A percentile compares a stretch with the other conserved stretches of the same genome.
Conservation (phyloP, 2,888 invertebrate genomes). For the Anthrax anthrax region DNA sequence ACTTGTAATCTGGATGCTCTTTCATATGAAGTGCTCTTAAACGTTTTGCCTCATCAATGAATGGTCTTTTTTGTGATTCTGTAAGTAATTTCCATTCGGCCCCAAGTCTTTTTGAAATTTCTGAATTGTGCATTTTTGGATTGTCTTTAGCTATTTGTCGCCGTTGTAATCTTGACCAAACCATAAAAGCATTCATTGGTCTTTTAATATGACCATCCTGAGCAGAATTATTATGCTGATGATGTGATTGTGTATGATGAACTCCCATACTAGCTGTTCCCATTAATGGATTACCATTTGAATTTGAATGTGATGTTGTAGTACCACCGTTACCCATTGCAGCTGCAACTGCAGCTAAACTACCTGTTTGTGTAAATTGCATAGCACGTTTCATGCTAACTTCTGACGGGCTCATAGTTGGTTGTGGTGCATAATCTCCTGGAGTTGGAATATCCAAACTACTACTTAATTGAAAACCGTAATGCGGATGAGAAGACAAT, state of each 20-base stretch:
- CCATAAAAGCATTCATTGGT: constrained; percentile 98
- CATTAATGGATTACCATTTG: constrained; percentile 21
- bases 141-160: constrained; percentile 88
- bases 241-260: constrained; percentile 26
- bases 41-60: constrained; percentile 89
- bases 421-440: constrained; percentile 30
- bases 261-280: constrained; percentile 27
- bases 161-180: constrained; percentile 81
- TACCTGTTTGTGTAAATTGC: constrained; percentile 30
- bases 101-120: constrained; percentile 81
- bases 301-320: constrained; percentile 23
- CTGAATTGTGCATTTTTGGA: constrained; percentile 83
- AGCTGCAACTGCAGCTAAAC: constrained; percentile 27
- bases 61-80: constrained; percentile 79
- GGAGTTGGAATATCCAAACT: constrained; percentile 30
- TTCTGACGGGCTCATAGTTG: constrained; percentile 24
- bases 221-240: constrained; percentile 23
- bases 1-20: constrained; percentile 84
- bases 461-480: constrained; percentile 32
- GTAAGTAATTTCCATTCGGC: constrained; percentile 86
- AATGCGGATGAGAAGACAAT: constrained; percentile 28
- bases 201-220: constrained; percentile 77
- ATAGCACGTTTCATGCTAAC: constrained; percentile 34
- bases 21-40: constrained; percentile 78
- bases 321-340: constrained; percentile 29